These are phyloP conservation scores for Brienomyrus longianalis DNA, from an alignment of 2,113 vertebrate species.

Conservation along the genomic window DNA sequence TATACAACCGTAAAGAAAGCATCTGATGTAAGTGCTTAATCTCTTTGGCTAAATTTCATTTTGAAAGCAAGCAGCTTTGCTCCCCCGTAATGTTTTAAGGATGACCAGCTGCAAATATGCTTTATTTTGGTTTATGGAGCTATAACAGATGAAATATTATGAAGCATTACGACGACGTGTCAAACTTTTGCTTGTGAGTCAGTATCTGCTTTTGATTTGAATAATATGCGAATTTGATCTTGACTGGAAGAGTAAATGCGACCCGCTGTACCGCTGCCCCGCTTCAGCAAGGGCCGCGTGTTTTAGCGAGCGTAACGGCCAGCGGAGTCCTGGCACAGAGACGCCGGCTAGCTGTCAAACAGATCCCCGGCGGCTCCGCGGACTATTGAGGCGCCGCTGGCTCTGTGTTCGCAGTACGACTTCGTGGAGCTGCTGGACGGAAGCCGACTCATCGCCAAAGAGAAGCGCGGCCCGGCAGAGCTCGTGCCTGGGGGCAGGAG, in stretches of 20 bases:
- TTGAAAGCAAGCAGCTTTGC: neutral
- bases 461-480: slow-evolving; percentile 72
- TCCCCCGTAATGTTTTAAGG: neutral
- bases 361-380: neutral
- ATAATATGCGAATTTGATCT: neutral
- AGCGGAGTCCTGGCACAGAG: neutral
- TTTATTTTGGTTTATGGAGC: neutral
- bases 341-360: neutral
- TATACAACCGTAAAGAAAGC: neutral
- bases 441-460: slow-evolving; percentile 86
- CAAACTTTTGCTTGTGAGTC: neutral
- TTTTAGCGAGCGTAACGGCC: neutral
- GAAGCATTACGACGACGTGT: neutral
- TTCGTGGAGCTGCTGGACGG: slow-evolving; percentile 96
- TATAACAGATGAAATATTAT: neutral
- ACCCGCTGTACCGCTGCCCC: no score
- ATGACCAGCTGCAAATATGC: neutral
- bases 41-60: neutral
- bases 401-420: slow-evolving; percentile 72
- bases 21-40: neutral
- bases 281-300: neutral
- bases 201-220: neutral
- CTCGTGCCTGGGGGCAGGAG: slow-evolving; percentile 58
- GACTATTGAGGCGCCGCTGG: neutral
- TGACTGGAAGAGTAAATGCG: neutral